These are phyloP conservation scores for Poecilia picta DNA, from an alignment of 2,797 vertebrate species.

Conservation along the genomic window DNA sequence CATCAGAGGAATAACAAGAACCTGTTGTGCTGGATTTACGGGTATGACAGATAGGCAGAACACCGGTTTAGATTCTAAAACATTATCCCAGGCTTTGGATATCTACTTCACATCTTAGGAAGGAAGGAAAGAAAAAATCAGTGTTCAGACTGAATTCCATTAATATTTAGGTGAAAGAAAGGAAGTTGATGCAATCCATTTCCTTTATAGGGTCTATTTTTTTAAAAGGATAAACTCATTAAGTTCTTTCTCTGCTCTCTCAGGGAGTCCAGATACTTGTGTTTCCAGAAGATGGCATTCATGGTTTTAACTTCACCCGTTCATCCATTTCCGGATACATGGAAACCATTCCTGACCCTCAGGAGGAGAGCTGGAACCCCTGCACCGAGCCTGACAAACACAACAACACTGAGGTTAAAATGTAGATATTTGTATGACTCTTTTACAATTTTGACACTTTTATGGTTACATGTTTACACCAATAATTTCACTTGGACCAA, in stretches of 20 bases:
- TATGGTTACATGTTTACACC: not conserved
- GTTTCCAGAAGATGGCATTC: slow-evolving; percentile 94
- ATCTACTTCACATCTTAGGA: not conserved
- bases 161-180: too few species aligned
- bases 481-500: not conserved
- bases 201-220: not conserved
- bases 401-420: slow-evolving; percentile 85
- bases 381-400: slow-evolving; percentile 84
- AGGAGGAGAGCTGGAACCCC: slow-evolving; percentile 88
- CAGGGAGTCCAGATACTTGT: slow-evolving; percentile 79
- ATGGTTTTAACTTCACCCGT: slow-evolving; percentile 93
- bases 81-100: not conserved
- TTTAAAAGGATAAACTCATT: not conserved
- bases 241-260: not conserved
- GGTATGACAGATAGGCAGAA: too few species aligned
- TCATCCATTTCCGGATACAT: slow-evolving; percentile 87
- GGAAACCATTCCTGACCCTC: slow-evolving; percentile 85
- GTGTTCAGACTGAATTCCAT: too few species aligned
- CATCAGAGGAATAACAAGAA: too few species aligned
- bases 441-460: not conserved
- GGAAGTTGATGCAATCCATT: not conserved
- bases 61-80: not conserved
- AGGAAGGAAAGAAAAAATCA: too few species aligned
- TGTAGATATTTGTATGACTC: not conserved
- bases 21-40: too few species aligned